Evolutionary conservation across 2,797 vertebrate species (phyloP).

Genomic region (Leucoraja ocellata): DNA sequence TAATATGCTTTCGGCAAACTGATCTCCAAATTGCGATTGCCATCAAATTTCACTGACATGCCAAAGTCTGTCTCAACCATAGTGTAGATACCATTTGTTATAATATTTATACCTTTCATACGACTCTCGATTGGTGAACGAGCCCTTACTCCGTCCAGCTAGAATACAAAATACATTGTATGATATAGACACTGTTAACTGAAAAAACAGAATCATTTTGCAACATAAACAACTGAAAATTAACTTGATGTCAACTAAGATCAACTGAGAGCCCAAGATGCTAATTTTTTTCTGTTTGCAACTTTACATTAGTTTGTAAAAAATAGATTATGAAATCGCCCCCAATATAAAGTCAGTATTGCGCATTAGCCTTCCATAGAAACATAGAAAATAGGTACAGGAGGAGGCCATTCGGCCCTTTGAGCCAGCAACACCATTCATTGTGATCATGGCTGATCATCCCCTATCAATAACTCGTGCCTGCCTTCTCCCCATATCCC

Average conservation of each 20-base stretch:
- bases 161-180: not conserved
- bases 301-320: not conserved
- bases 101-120: constrained; percentile 54
- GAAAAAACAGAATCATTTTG: not conserved
- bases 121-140: constrained; percentile 59
- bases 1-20: constrained; percentile 73
- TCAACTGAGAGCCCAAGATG: not conserved
- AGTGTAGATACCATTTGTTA: constrained; percentile 65
- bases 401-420: too few relatives aligned
- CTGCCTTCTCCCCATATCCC: too few relatives aligned
- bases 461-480: too few relatives aligned
- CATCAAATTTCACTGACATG: constrained; percentile 74
- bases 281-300: not conserved
- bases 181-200: not conserved
- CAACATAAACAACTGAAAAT: not conserved
- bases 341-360: not conserved
- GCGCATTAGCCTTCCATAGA: not conserved
- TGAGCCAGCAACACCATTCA: too few relatives aligned
- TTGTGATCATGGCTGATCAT: too few relatives aligned
- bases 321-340: not conserved
- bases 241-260: not conserved
- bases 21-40: constrained; percentile 74
- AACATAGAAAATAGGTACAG: too few relatives aligned
- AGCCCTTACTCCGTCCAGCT: constrained; percentile 52
- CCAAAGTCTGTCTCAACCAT: constrained; percentile 76